Base-by-base conservation (phyloP, 1,140 invertebrate species). In the Conus ventricosus region DNA sequence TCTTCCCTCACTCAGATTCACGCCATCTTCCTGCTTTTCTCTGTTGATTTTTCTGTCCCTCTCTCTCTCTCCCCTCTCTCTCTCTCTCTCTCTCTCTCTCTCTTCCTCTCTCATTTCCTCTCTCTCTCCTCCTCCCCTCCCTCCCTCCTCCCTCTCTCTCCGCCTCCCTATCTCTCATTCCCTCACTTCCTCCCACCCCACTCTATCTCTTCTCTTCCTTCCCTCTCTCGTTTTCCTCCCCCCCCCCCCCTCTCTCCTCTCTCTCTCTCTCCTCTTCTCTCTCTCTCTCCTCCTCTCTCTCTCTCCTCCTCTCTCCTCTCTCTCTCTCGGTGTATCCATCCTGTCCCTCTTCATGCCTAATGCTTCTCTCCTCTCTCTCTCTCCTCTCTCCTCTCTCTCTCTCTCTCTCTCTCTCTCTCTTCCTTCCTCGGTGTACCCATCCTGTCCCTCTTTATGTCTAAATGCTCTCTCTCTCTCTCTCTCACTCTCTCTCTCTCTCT, bases 41-140 rank as follows among this genome's bases (percentile, higher is more conserved):
- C 78, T 81, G 25, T 81, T 11, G 55, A 4, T 84, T n/a, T 60
- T 54, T 60, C 83, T 84, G 53, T 84, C 83, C 57, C 83, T 84
- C 83, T 75, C n/a, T 75, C 0, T 75, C 20, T 75, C 20, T 6
- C 20, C 23, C 23, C 20, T 75, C 20, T 75, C 20, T 75, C n/a
- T 75, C 17, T n/a, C 71, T 75, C 20, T 20, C 17, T 75, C 71
- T 20, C 23, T n/a, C 71, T 23, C 23, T 23, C 23, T 23, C 23
- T 23, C 39, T 25, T 78, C n/a, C 75, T 78, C 75, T 78, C 75
- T 78, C 75, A 11, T 23, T 75, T 10, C 20, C 4, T 78, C 25
- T 78, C 25, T 78, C 25, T 78, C 25, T 78, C 25, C 20, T 39
- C 39, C n/a, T 39, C 75, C 39, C n/a, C 5, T 71, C 67, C 20